Conservation (phyloP, 2,797 vertebrate species). For the Yasuhikotakia modesta region DNA sequence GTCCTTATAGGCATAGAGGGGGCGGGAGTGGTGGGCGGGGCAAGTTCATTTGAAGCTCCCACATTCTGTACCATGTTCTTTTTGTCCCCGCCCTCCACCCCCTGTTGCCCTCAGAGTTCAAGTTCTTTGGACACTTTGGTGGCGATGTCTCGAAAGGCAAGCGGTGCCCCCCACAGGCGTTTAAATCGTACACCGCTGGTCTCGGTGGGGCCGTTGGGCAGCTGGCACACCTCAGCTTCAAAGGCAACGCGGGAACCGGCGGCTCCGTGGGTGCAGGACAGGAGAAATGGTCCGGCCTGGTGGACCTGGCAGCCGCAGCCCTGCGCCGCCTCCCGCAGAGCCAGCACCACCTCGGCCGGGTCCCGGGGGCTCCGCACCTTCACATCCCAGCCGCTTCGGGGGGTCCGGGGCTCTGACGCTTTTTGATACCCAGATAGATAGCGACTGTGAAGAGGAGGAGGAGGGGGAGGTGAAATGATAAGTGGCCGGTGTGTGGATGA, state of each 20-base stretch:
- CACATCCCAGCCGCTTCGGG: conserved; percentile 90
- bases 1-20: conserved; percentile 48
- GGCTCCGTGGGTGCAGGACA: conserved; percentile 84
- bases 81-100: conserved; percentile 72
- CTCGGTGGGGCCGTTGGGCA: conserved; percentile 79
- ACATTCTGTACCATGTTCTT: conserved; percentile 54
- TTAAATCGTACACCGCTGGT: conserved; percentile 86
- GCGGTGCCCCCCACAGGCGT: conserved; percentile 84
- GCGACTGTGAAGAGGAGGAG: conserved; percentile 78
- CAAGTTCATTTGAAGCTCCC: conserved; percentile 3
- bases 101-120: conserved; percentile 78
- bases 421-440: conserved; percentile 96
- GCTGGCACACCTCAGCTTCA: conserved; percentile 89
- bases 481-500: neutral
- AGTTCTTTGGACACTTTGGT: conserved; percentile 88
- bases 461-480: neutral
- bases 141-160: conserved; percentile 87
- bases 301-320: conserved; percentile 84
- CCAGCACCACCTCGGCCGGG: conserved; percentile 80
- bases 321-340: conserved; percentile 82
- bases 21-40: conserved; percentile 60
- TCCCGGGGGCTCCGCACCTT: conserved; percentile 83
- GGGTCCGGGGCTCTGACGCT: conserved; percentile 89
- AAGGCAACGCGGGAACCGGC: conserved; percentile 85
- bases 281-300: conserved; percentile 86